These are phyloP conservation scores for Stegodyphus mimosarum DNA, from an alignment of 1,140 invertebrate genomes.

Conservation along the genomic window DNA sequence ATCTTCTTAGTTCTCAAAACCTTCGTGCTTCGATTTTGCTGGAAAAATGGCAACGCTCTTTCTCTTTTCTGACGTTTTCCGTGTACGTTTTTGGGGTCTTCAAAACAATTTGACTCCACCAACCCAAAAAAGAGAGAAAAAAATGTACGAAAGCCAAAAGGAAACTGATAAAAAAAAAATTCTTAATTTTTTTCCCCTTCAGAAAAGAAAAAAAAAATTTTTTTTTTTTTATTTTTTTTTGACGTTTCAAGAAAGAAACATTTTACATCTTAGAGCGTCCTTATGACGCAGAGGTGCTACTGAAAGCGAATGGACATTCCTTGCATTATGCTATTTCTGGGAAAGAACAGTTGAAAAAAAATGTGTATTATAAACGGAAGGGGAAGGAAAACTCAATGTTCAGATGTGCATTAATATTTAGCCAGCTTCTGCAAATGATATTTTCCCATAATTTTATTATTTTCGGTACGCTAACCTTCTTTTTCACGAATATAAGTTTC, in stretches of 20 bases:
- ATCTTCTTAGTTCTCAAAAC: constrained; percentile 34
- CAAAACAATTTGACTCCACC: constrained; percentile 45
- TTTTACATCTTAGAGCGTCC: constrained; percentile 14
- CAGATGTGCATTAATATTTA: too few species aligned
- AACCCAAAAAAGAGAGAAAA: constrained; percentile 10
- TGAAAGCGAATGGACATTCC: not conserved
- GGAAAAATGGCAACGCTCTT: constrained; percentile 47
- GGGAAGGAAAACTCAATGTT: too few species aligned
- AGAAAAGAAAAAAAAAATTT: too few species aligned
- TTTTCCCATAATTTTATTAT: too few species aligned
- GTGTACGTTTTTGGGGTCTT: constrained; percentile 44
- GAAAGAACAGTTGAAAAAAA: too few species aligned
- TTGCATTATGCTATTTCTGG: too few species aligned
- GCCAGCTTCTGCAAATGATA: too few species aligned
- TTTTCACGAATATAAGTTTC: too few species aligned
- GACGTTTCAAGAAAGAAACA: not conserved
- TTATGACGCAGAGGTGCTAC: constrained; percentile 4
- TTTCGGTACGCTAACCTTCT: too few species aligned
- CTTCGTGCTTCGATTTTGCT: constrained; percentile 29
- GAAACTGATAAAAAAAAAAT: constrained; percentile 14
- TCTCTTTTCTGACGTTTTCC: constrained; percentile 39
- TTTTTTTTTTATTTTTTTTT: constrained; percentile 30
- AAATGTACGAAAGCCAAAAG: not conserved
- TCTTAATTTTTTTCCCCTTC: not conserved
- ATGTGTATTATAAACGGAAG: too few species aligned